phyloP scores from a whole-genome alignment of 2,888 invertebrate species.

The Adelphocoris suturalis region DNA sequence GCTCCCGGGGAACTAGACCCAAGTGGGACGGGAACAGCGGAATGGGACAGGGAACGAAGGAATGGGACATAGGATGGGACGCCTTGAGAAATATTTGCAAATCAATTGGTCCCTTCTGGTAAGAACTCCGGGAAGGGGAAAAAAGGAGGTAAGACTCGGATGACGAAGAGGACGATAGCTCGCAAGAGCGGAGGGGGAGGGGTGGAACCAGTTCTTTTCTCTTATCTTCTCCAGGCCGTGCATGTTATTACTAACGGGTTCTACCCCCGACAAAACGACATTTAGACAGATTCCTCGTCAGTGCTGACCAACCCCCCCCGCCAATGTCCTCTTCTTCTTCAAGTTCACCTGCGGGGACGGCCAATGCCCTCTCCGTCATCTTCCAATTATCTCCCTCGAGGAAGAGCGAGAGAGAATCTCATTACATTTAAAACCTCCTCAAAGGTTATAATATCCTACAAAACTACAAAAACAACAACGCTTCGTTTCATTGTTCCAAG shows the following conservation, averaged over 20 bases:
- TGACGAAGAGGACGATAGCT: neutral
- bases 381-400: constrained; percentile 26
- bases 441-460: constrained; percentile 18
- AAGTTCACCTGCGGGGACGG: constrained; percentile 50
- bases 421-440: constrained; percentile 15
- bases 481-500: neutral
- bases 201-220: constrained; percentile 48
- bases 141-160: constrained; percentile 17
- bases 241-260: constrained; percentile 70
- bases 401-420: neutral
- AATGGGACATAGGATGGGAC: constrained; percentile 4
- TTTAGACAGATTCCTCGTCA: constrained; percentile 64
- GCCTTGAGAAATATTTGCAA: constrained; percentile 12
- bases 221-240: constrained; percentile 60
- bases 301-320: constrained; percentile 23
- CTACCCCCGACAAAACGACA: constrained; percentile 64
- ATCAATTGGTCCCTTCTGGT: constrained; percentile 9
- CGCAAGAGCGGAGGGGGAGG: neutral
- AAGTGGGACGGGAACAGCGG: neutral
- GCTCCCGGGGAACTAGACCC: neutral
- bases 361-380: constrained; percentile 53
- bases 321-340: constrained; percentile 4
- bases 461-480: constrained; percentile 11
- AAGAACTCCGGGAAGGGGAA: constrained; percentile 8
- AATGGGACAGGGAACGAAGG: neutral